Base-by-base conservation (phyloP, 2,797 vertebrate genomes). In the Tympanoctomys barrerae region DNA sequence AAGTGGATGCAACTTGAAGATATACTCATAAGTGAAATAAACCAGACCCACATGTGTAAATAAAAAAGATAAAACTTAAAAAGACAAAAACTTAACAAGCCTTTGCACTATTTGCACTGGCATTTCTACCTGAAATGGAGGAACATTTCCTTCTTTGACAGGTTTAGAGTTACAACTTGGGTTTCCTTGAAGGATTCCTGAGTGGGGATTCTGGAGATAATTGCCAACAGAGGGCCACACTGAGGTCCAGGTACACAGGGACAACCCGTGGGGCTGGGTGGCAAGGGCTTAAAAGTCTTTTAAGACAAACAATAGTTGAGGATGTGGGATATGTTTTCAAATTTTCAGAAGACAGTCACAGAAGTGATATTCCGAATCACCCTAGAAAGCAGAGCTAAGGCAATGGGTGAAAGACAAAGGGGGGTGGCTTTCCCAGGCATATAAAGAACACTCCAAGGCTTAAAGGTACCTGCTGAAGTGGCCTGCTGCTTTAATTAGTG, bases 221-320 rank as follows among this genome's bases (percentile, higher is more conserved):
- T 21, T 4, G 18, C 49, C 3, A 1, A 52, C 6, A 24, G 26
- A 64, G 14, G 66, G 46, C 5, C 21, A 6, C 2, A 0, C 7
- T 0, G 18, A 71, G 36, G 5, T 75, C 39, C 8, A 24, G 61
- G 22, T 77, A 33, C 33, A 66, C 49, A 1, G 6, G 24, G 87
- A 73, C 0, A 5, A 39, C 0, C 16, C 77, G 42, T 26, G 2
- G 1, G 24, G 52, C 70, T 39, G 4, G 26, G 12, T 0, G 26
- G 39, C 0, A 3, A 79, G 39, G 36, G 71, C 49, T 66, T 42
- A 22, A 61, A 36, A 36, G 54, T n/a, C 49, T 39, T 62, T 61
- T 59, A 5, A 36, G 22, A 78, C 36, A 75, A 84, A 42, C 5
- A 70, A 11, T 54, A 75, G 24, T 28, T 79, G 62, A 83, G 62